Base-by-base conservation (phyloP, 2,888 invertebrate species). In the Calameuta pallipes region DNA sequence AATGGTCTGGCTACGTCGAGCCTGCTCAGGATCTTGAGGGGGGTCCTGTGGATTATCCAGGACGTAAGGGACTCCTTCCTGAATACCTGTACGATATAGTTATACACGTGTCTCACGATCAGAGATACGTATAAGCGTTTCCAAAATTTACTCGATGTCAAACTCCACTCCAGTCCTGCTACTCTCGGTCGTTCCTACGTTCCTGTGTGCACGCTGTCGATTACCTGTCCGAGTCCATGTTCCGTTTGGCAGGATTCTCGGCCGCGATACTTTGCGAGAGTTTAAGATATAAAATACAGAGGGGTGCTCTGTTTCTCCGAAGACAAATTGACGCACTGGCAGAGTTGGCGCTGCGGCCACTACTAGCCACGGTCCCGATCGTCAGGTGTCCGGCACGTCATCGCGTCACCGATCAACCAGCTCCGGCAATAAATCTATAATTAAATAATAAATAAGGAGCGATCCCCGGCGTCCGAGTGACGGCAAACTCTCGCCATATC, bases 401-500 rank as follows among this genome's bases (percentile, higher is more conserved):
- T 80, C 77, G 76, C 84, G 80, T 84, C 84, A 80, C 82, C 84
- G 78, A 81, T 84, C 80, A 75, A 75, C 77, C 79, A 82, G 81
- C 75, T 78, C 79, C 35, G 79, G 81, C 85, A 86, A 88, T 89
- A 90, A 90, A 88, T 89, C 86, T 87, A 87, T 90, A 89, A 89
- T 90, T 88, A 87, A 87, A 89, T 88, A 88, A 89, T 89, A 88
- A 89, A 89, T 85, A 86, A 89, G 87, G 85, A 87, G 83, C 82
- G 85, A 83, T 71, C 79, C 76, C 76, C 82, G 82, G 76, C 81
- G 56, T 76, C 81, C 81, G 81, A 81, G 78, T 79, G 83, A 84
- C 84, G 83, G 82, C 85, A 83, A 84, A 82, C 82, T 82, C 84
- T 84, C 85, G 84, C 89, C 89, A 87, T 89, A 89, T 89, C 82